Evolutionary conservation across 2,888 invertebrate species (phyloP), one percentile per base, ranked within the genome.

Genomic region (Exocentrus adspersus): DNA sequence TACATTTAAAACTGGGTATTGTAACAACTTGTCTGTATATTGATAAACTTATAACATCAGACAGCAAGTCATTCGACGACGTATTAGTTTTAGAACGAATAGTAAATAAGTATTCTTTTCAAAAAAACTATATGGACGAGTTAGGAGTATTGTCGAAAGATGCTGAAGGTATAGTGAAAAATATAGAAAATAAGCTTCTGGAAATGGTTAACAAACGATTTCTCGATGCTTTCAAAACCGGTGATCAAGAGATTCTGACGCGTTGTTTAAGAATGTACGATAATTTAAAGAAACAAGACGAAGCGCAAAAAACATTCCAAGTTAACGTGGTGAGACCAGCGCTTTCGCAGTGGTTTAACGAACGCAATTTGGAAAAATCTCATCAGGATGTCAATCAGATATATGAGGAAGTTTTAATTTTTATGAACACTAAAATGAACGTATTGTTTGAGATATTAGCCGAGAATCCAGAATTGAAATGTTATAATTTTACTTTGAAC

Each of bases 401-500:
- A 70, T 96, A 92, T 79, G 83, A 85, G 19, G 88, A 87, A 79
- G 86, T 94, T 48, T 79, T 94, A 41, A 85, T 87, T 52, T 88
- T 95, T 78, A 85, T 96, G 71, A 89, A 92, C 54, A 85, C 85
- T 24, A 87, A 91, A 73, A 85, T 93, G 77, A 89, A 86, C 37
- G 81, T 87, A 69, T 77, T 89, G 6, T 70, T 86, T 17, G 58
- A 70, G 32, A 67, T 76, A 19, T 21, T 75, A 43, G 46, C 70
- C 62, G 68, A 75, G 37, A 75, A 78, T 62, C 61, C 78, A 37
- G 81, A 82, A 30, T 83, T 89, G 10, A 84, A 85, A 63, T 90
- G 89, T 0, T 93, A 89, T 76, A 89, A 92, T 79, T 92, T 94
- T 79, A 79, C 95, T 72, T 88, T 94, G 0, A 91, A 94, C 79